Percentiles rank a stretch among this genome's conserved stretches.
These are phyloP conservation scores for Tetranychus truncatus DNA, from an alignment of 2,888 invertebrate species.

Conservation along the genomic window DNA sequence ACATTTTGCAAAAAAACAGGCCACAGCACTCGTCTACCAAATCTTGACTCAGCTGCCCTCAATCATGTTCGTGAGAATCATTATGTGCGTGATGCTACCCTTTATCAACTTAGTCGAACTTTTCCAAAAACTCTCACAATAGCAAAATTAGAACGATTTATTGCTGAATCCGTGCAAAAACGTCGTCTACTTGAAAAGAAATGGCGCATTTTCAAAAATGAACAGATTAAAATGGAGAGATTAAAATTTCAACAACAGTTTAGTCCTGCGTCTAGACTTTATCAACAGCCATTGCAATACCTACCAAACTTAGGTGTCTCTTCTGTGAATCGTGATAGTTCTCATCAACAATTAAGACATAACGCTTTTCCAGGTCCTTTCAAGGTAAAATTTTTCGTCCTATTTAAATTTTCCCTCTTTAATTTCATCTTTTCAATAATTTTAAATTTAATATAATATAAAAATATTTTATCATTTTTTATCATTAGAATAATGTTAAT, in stretches of 20 bases:
- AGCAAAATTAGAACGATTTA: constrained; percentile 11
- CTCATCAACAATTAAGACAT: background rate
- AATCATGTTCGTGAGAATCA: constrained; percentile 14
- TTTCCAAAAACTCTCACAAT: constrained; percentile 16
- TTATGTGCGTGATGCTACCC: background rate
- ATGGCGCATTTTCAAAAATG: background rate
- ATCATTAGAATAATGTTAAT: background rate
- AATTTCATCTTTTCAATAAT: background rate
- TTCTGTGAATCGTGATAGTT: background rate
- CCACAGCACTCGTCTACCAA: constrained; percentile 7
- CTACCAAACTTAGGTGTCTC: background rate
- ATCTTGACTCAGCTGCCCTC: constrained; percentile 12
- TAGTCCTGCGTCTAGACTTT: background rate
- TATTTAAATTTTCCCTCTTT: background rate
- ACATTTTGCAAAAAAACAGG: constrained; percentile 13
- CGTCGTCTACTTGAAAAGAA: constrained; percentile 14
- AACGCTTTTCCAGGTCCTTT: background rate
- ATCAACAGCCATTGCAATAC: background rate
- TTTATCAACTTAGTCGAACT: background rate
- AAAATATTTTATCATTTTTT: background rate
- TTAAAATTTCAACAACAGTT: background rate
- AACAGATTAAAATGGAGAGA: constrained; percentile 2
- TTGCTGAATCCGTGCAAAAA: constrained; percentile 14
- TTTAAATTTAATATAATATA: background rate
- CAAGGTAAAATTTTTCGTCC: background rate